Evolutionary conservation across 2,113 vertebrate genomes (phyloP).

Genomic region (Otus sunia): DNA sequence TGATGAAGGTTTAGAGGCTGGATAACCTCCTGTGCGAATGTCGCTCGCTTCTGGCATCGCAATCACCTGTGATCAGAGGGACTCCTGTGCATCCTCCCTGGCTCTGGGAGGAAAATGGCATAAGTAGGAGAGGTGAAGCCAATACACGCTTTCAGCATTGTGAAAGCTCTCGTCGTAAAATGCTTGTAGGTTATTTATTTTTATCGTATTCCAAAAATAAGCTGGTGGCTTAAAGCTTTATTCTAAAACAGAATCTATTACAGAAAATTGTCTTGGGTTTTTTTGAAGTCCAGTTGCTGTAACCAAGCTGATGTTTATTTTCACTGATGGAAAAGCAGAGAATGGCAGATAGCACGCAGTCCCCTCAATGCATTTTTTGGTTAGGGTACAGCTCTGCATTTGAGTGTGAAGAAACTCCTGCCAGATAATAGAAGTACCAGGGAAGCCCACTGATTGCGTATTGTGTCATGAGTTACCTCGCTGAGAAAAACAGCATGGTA

Average conservation of each 20-base stretch:
- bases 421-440: not conserved
- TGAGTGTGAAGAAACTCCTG: not conserved
- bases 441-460: not conserved
- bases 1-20: not conserved
- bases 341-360: fast-evolving
- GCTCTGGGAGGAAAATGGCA: not conserved
- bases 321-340: not conserved
- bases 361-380: no score
- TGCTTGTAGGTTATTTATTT: not conserved
- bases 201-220: not conserved
- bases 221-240: not conserved
- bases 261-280: not conserved
- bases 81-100: not conserved
- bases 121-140: not conserved
- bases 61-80: not conserved
- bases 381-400: not conserved
- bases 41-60: not conserved
- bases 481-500: not conserved
- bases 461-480: fast-evolving
- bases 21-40: not conserved
- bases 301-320: not conserved
- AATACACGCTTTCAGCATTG: not conserved
- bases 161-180: not conserved
- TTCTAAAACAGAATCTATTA: not conserved
- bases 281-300: not conserved